Base-by-base conservation (phyloP, 2,888 invertebrate genomes). In the Caradrina clavipalpis region DNA sequence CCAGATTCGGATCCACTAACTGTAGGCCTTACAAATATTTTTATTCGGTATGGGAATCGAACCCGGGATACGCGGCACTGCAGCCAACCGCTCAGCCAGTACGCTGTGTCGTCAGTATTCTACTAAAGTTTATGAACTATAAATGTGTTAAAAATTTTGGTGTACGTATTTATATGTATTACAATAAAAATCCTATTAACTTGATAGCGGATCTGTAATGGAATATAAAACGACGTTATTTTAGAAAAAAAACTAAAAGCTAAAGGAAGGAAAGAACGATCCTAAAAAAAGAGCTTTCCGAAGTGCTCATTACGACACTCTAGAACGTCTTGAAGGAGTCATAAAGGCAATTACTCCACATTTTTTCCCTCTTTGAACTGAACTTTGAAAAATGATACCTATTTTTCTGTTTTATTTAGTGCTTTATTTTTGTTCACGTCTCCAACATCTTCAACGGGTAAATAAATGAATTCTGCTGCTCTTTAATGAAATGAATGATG, bases 291-390 rank as follows among this genome's bases (percentile, higher is more conserved):
- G 82, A 82, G 83, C 87, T 85, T 84, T 86, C 76, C 76, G 82
- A 89, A 91, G 88, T 87, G 88, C 88, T 92, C 91, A 90, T 91
- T 91, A 90, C 84, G 85, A 86, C 86, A 85, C 87, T 88, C 86
- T 84, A 83, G 82, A 82, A 87, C 81, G 86, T 86, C 87, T 82
- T 83, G 81, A 85, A 81, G 75, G 88, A 88, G 86, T 88, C 90
- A 86, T 90, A 89, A 90, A 88, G 87, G 89, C 88, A 91, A 91
- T 91, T 91, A 90, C 88, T 84, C 79, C 78, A 78, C 82, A 83
- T 59, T 73, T 86, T 87, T 86, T 83, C 83, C 84, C 82, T 83
- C 83, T 81, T 80, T 72, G 66, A 77, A 78, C 69, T 39, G 35
- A 35, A 35, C 35, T 74, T 78, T 78, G 68, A 76, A 64, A 77